Base-by-base conservation (phyloP, 2,113 vertebrate species). In the Nesoenas mayeri region DNA sequence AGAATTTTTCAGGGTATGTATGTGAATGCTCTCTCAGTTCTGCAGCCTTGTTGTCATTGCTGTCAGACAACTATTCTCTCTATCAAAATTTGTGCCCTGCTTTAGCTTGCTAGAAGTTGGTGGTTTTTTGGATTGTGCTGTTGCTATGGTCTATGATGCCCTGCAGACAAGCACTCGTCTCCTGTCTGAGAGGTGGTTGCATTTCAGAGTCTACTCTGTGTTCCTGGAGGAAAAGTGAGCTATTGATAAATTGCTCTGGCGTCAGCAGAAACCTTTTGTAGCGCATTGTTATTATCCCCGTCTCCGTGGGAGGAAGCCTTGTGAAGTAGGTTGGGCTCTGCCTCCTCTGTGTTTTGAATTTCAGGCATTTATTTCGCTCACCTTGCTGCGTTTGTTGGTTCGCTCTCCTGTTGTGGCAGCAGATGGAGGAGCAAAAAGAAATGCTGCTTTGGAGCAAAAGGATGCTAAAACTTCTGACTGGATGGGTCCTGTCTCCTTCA, bases 201-300 rank as follows among this genome's bases (percentile, higher is more conserved):
- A 8, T 93, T 88, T 93, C 50, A 28, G 26, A 61, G 44, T 44
- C 32, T 87, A 3, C 31, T 78, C 36, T 11, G 2, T 74, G 67
- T 73, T 84, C 38, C 50, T 57, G 44, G 72, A 77, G 58, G 40
- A 74, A 88, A 82, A 91, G 28, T 5, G 28, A 0, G 4, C 57
- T 82, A 32, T 60, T 79, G 58, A 70, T 85, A 50, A 57, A 85
- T 85, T 26, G 48, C 79, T 72, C 38, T 79, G 70, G 71, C 40
- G 16, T 95, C 88, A 94, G 88, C 83, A 81, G 81, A 93, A 57
- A 32, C 78, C 57, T 93, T 82, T 79, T 72, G 54, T 51, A 58
- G 74, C 0, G 0, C 0, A 0, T 26, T 90, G 64, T 51, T 50
- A 5, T 85, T 80, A 60, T 72, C 26, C 57, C 25, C 14, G 11